A percentile compares a stretch with the other conserved stretches of the same genome.
phyloP scores from a whole-genome alignment of 2,113 vertebrate genomes.

The Notarius lentiginosus region DNA sequence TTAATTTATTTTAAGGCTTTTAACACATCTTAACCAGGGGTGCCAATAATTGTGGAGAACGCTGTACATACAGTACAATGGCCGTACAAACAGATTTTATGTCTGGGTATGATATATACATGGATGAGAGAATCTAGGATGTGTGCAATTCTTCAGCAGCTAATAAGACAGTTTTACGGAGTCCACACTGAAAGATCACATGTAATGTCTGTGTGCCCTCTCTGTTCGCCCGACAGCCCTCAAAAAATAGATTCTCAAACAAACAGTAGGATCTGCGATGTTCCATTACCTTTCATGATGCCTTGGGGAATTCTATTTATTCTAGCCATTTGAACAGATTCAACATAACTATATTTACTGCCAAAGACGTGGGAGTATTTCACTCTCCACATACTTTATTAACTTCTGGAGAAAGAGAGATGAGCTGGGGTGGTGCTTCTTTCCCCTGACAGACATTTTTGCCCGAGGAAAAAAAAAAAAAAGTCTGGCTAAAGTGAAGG shows the following conservation, averaged over 20 bases:
- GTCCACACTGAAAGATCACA: neutral
- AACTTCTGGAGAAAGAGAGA: constrained; percentile 33
- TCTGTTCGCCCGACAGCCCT: neutral
- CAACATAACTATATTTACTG: neutral
- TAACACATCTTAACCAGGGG: too few relatives aligned
- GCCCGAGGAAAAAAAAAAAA: constrained; percentile 32
- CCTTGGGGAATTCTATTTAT: constrained; percentile 2
- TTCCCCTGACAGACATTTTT: constrained; percentile 22
- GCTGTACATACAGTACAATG: neutral
- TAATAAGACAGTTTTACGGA: neutral
- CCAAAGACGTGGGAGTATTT: neutral
- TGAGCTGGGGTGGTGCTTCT: constrained; percentile 9
- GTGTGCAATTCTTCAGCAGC: neutral
- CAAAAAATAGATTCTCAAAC: neutral
- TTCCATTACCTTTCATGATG: neutral
- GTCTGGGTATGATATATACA: too few relatives aligned
- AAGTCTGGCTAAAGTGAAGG: constrained; percentile 4
- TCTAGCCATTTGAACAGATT: neutral
- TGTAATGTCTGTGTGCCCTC: neutral
- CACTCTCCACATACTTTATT: constrained; percentile 7
- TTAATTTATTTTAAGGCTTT: too few relatives aligned
- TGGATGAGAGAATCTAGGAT: neutral
- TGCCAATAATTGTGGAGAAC: too few relatives aligned
- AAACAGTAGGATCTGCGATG: neutral
- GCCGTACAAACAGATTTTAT: neutral